Percentiles rank a stretch among this genome's conserved stretches.
Evolutionary conservation across 2,888 invertebrate genomes (phyloP).

Genomic region (Pachycephus smyrnensis): DNA sequence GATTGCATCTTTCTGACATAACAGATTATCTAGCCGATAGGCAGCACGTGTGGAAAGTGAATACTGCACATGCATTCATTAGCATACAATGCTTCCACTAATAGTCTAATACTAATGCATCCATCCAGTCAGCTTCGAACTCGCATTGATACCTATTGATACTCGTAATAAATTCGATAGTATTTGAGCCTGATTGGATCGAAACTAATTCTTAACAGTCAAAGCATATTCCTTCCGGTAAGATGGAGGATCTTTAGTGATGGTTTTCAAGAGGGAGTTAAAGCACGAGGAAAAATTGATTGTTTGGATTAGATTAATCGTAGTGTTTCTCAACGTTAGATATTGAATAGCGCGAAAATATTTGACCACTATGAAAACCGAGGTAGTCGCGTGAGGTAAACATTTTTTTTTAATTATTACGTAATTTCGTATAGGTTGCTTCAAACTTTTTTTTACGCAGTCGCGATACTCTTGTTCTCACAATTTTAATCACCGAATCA

Average conservation of each 20-base stretch:
- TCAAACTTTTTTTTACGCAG: too few relatives aligned
- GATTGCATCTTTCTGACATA: slow-evolving; percentile 4
- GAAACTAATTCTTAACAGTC: background rate
- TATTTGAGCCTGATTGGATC: background rate
- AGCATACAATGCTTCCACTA: background rate
- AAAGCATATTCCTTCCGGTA: background rate
- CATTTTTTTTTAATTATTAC: too few relatives aligned
- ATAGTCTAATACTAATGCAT: background rate
- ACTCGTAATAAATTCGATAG: background rate
- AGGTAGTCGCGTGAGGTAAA: background rate
- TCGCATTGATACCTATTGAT: background rate
- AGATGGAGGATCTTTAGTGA: background rate
- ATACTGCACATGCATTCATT: slow-evolving; percentile 2
- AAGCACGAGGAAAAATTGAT: background rate
- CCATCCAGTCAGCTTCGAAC: background rate
- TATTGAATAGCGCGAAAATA: background rate
- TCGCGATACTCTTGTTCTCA: too few relatives aligned
- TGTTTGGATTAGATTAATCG: background rate
- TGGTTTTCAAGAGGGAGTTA: background rate
- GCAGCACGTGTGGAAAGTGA: slow-evolving; percentile 8
- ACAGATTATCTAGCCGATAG: slow-evolving; percentile 11
- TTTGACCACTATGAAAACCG: background rate
- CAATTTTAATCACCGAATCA: too few relatives aligned
- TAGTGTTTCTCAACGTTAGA: background rate
- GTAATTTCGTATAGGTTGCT: too few relatives aligned